Evolutionary conservation across 2,113 vertebrate species (phyloP).

Genomic region (Heteronetta atricapilla): DNA sequence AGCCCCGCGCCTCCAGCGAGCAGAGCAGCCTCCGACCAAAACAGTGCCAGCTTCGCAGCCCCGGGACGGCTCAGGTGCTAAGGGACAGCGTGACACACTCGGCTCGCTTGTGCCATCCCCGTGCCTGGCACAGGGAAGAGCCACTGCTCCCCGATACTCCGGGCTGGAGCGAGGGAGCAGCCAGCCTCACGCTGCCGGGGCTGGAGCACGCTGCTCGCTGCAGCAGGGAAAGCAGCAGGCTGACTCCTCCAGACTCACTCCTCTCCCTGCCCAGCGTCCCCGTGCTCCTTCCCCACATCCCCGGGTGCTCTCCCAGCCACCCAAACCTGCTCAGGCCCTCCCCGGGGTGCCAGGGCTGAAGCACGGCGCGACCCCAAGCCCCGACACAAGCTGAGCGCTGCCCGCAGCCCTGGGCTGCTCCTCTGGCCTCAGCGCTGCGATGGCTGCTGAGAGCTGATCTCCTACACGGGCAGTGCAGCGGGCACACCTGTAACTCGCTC

Average conservation of each 20-base stretch:
- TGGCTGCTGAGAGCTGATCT: background rate
- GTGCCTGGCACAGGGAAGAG: background rate
- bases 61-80: background rate
- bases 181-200: fast-evolving
- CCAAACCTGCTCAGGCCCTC: background rate
- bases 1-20: background rate
- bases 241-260: background rate
- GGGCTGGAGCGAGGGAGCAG: background rate
- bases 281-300: background rate
- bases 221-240: background rate
- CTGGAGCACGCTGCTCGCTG: background rate
- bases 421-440: background rate
- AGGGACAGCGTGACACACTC: background rate
- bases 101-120: background rate
- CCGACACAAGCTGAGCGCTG: background rate
- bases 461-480: background rate
- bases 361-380: background rate
- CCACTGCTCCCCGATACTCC: background rate
- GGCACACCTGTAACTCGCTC: slow-evolving; percentile 64
- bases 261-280: background rate
- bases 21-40: background rate
- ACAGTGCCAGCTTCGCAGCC: background rate
- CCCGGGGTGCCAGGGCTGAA: background rate
- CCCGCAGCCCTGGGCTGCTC: background rate
- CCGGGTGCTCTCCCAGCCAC: background rate